Evolutionary conservation across 2,888 invertebrate species (phyloP), one percentile per base, ranked within the genome.

Genomic region (Lepidonotus clava): DNA sequence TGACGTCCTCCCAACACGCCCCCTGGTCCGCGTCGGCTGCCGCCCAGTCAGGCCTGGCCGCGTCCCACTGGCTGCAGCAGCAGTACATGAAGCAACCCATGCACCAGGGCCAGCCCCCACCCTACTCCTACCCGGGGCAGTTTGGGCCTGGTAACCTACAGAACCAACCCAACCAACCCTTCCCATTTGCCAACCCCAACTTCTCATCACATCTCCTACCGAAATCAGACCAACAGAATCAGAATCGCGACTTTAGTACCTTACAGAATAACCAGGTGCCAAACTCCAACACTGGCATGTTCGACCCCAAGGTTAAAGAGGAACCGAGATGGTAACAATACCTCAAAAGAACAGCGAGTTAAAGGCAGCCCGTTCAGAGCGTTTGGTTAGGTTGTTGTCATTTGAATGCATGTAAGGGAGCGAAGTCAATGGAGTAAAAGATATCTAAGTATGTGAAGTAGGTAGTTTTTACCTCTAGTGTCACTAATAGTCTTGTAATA

Each of bases 291-390:
- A 21, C 71, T 0, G 71, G 36, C 4, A 34, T 71, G 71, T 71
- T 36, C 38, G 71, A 71, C 38, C 28, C 28, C 66, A 71, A 71
- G 36, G 38, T 34, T 34, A 71, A 71, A 38, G 38, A 71, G 1
- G 71, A 71, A 18, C 11, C 71, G 11, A 2, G 71, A 18, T 71
- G 71, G 71, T 5, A 24, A 14, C 28, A 61, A 61, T 24, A 24
- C 11, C 61, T n/a, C 61, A 11, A 5, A 61, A 4, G 61, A 1
- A 61, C 28, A 28, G 11, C 24, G 2, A 2, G 28, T 28, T 28
- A 61, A n/a, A 61, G 61, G 61, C 61, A 61, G 61, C 61, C 61
- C 24, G n/a, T n/a, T n/a, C n/a, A n/a, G n/a, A n/a, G n/a, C n/a
- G n/a, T n/a, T n/a, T n/a, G n/a, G n/a, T n/a, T n/a, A n/a, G n/a